Evolutionary conservation across 2,113 vertebrate species (phyloP).

Genomic region (Pan troglodytes): DNA sequence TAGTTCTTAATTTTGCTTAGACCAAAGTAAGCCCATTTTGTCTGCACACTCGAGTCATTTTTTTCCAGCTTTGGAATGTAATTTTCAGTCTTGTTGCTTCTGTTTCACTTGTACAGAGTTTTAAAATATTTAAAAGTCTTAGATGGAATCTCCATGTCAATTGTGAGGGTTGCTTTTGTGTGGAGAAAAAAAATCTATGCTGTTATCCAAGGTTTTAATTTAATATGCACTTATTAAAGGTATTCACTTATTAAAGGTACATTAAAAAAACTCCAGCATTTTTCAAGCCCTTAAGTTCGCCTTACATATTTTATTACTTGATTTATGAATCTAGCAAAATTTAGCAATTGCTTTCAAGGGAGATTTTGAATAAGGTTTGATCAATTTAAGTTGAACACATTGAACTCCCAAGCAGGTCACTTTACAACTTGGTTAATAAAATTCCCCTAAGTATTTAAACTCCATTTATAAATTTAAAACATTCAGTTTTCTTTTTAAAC

Average conservation of each 20-base stretch:
- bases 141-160: constrained; percentile 16
- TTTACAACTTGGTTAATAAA: constrained; percentile 74
- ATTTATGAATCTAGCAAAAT: constrained; percentile 70
- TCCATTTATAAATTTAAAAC: constrained; percentile 63
- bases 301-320: constrained; percentile 63
- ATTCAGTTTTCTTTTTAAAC: constrained; percentile 64
- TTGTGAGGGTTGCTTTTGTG: constrained; percentile 24
- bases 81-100: constrained; percentile 43
- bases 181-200: constrained; percentile 22
- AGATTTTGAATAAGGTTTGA: constrained; percentile 66
- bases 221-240: constrained; percentile 25
- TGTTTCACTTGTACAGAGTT: constrained; percentile 31
- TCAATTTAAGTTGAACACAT: constrained; percentile 56
- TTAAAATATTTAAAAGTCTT: constrained; percentile 44
- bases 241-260: neutral
- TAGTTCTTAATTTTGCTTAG: constrained; percentile 35
- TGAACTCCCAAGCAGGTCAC: constrained; percentile 33
- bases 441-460: constrained; percentile 63
- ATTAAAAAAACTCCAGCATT: neutral
- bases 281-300: constrained; percentile 53
- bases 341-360: constrained; percentile 69
- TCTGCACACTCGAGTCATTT: neutral
- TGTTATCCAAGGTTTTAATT: constrained; percentile 54
- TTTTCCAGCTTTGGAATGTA: constrained; percentile 5
- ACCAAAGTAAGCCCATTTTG: neutral